Base-by-base conservation (phyloP, 1,140 invertebrate species). In the Macrostomum lignano region DNA sequence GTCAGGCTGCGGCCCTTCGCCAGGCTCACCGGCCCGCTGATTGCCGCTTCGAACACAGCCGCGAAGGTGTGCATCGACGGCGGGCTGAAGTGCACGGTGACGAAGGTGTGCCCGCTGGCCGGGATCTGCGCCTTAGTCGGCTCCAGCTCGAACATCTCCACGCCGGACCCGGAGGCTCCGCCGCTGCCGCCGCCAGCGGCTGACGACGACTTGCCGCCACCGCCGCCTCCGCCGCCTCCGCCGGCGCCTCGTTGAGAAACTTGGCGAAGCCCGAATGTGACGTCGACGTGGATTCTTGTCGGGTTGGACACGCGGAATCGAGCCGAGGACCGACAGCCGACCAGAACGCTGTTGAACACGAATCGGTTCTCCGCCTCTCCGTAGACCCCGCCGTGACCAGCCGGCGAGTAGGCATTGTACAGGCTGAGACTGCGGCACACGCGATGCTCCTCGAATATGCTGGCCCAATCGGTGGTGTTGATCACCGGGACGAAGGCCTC, bases 401-500 rank as follows among this genome's bases (percentile, higher is more conserved):
- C 14, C 7, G 14, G 26, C 26, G 17, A 9, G 7, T 28, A 13
- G 14, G 14, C 17, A 9, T 28, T 28, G 9, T 15, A 15, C 14
- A 28, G 14, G 3, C 14, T 28, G 9, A 28, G 3, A 15, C 14
- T 28, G 9, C 19, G 14, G 19, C 9, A 28, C 3, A 57, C 44
- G 29, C 51, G 42, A 32, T 59, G 55, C 42, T 59, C 55, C 33
- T 59, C 55, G 46, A 59, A 59, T 26, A 57, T 56, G 24, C 45
- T 40, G 28, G 47, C 45, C 34, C 51, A 37, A 35, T 55, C 45
- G 25, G 46, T 43, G 9, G 26, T 15, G 36, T 51, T 46, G 38
- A 58, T 55, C 25, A 42, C 42, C 9, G 55, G 55, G 11, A 52
- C 44, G 36, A 53, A 55, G 15, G 46, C 46, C 38, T 58, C 54